A percentile compares a stretch with the other conserved stretches of the same genome.
Conservation (phyloP, 35 echinoderm and acorn worm genomes). For the Heliocidaris tuberculata region DNA sequence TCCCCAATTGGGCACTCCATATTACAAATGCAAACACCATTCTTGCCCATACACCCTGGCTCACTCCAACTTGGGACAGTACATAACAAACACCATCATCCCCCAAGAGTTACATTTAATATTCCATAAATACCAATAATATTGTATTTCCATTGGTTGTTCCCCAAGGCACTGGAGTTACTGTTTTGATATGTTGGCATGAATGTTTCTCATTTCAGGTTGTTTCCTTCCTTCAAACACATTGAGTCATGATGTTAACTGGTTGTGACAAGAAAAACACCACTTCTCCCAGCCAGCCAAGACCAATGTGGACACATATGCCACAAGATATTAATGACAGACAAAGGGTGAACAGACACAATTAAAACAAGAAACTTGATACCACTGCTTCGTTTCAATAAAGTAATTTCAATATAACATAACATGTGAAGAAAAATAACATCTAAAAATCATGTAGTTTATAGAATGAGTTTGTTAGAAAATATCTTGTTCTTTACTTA, state of each 20-base stretch:
- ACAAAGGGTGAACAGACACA: background rate
- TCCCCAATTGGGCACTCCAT: background rate
- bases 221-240: background rate
- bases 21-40: constrained; percentile 37
- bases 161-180: background rate
- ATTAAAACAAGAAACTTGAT: background rate
- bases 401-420: background rate
- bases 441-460: too few species aligned
- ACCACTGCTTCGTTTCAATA: background rate
- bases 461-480: too few species aligned
- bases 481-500: background rate
- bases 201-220: constrained; percentile 10
- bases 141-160: constrained; percentile 8
- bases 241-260: background rate
- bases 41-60: background rate
- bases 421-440: background rate
- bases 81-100: background rate
- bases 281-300: background rate
- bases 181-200: background rate
- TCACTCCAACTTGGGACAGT: background rate
- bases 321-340: background rate
- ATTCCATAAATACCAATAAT: constrained; percentile 43
- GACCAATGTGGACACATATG: background rate
- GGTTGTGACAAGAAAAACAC: background rate
- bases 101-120: background rate